phyloP scores from a whole-genome alignment of 2,113 vertebrate genomes.

The Malaclemys terrapin region DNA sequence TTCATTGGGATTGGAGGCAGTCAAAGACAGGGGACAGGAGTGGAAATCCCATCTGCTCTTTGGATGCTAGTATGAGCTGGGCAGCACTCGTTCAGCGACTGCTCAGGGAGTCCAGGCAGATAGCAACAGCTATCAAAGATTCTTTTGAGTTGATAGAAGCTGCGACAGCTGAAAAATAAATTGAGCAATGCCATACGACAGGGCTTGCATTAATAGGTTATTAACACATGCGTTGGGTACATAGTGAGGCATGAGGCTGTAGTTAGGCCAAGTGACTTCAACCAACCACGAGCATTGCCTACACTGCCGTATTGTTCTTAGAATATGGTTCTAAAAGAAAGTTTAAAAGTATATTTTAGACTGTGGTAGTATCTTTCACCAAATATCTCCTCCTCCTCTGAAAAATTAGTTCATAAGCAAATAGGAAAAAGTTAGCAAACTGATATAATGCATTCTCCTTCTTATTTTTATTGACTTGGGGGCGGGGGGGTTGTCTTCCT shows the following conservation, averaged over 20 bases:
- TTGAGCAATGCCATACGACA: neutral
- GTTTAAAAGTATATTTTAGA: neutral
- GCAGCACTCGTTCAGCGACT: neutral
- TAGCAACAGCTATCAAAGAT: neutral
- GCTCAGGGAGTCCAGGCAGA: neutral
- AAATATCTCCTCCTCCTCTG: neutral
- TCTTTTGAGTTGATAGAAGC: neutral
- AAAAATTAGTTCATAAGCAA: neutral
- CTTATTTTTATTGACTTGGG: neutral
- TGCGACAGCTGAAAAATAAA: neutral
- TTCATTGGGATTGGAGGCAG: neutral
- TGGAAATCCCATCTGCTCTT: neutral
- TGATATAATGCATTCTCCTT: neutral
- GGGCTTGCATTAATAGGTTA: neutral
- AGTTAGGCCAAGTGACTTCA: neutral
- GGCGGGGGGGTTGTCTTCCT: neutral
- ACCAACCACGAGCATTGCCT: neutral
- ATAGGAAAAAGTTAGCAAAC: neutral
- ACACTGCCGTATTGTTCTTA: neutral
- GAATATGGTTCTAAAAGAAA: neutral
- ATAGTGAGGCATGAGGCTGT: neutral
- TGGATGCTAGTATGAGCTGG: neutral
- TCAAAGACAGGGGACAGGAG: neutral
- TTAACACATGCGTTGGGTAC: rapidly evolving
- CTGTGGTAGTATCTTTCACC: neutral